Conservation (phyloP, 2,888 invertebrate species). For the Troides aeacus region DNA sequence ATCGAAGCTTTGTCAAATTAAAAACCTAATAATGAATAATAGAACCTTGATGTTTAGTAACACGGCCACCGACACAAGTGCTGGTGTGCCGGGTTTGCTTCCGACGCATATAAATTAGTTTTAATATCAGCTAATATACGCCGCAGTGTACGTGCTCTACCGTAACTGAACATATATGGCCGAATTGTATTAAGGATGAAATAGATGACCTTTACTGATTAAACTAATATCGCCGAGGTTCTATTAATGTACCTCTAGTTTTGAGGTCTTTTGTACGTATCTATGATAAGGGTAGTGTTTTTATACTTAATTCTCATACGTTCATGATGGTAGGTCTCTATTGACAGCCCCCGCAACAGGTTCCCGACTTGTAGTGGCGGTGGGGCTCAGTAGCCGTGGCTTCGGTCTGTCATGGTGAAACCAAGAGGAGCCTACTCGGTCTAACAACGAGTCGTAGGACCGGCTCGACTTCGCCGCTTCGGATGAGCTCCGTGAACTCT, state of each 20-base stretch:
- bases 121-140: constrained; percentile 17
- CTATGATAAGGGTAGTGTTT: not conserved
- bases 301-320: too few relatives aligned
- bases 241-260: constrained; percentile 5
- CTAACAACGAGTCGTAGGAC: too few relatives aligned
- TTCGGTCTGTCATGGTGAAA: too few relatives aligned
- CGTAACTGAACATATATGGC: constrained; percentile 18
- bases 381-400: too few relatives aligned
- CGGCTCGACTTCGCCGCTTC: too few relatives aligned
- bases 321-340: too few relatives aligned
- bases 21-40: too few relatives aligned
- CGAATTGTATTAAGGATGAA: constrained; percentile 21
- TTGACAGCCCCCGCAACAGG: too few relatives aligned
- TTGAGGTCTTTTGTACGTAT: constrained; percentile 6
- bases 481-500: too few relatives aligned
- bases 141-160: constrained; percentile 19
- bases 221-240: constrained; percentile 8
- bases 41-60: constrained; percentile 19
- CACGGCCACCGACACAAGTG: constrained; percentile 3
- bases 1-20: too few relatives aligned
- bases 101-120: constrained; percentile 26
- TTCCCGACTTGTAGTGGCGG: too few relatives aligned
- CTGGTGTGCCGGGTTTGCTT: constrained; percentile 1
- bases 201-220: constrained; percentile 21
- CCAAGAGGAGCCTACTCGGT: too few relatives aligned